A percentile compares a stretch with the other conserved stretches of the same genome.
These are phyloP conservation scores for Nomada goodeniana DNA, from an alignment of 2,888 invertebrate species.

Conservation along the genomic window DNA sequence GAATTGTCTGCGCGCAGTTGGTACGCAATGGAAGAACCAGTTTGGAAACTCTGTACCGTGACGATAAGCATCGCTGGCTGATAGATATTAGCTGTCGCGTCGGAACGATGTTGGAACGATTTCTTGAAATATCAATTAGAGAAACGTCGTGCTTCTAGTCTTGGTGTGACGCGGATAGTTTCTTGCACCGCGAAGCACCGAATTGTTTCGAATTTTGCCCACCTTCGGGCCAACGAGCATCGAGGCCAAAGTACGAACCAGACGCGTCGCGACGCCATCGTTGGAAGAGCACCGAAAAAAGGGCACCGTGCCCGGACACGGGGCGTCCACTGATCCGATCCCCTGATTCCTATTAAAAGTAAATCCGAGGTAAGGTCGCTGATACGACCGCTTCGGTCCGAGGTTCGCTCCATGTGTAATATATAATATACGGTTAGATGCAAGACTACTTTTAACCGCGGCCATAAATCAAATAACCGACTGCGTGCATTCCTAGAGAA, in stretches of 20 bases:
- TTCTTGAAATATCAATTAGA: neutral
- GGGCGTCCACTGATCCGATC: constrained; percentile 1
- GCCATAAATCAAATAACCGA: constrained; percentile 77
- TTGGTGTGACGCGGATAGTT: no score
- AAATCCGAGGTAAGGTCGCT: constrained; percentile 55
- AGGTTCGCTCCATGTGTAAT: constrained; percentile 52
- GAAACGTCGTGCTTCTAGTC: neutral
- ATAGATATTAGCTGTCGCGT: constrained; percentile 10
- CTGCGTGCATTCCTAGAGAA: constrained; percentile 77
- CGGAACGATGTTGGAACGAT: neutral
- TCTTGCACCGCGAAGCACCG: neutral
- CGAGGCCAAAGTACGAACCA: neutral
- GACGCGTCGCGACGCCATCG: neutral
- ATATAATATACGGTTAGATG: constrained; percentile 74
- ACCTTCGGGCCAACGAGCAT: no score
- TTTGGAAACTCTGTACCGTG: neutral
- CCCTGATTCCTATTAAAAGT: constrained; percentile 37
- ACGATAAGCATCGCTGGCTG: neutral
- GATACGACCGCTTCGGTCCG: constrained; percentile 43
- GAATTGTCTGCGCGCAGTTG: constrained; percentile 10
- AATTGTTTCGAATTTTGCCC: no score
- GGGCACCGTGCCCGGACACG: constrained; percentile 20
- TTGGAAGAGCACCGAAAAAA: neutral
- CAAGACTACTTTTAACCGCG: constrained; percentile 72
- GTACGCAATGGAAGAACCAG: constrained; percentile 9